Evolutionary conservation across 1,140 invertebrate species (phyloP).

Genomic region (Ectropis grisescens): DNA sequence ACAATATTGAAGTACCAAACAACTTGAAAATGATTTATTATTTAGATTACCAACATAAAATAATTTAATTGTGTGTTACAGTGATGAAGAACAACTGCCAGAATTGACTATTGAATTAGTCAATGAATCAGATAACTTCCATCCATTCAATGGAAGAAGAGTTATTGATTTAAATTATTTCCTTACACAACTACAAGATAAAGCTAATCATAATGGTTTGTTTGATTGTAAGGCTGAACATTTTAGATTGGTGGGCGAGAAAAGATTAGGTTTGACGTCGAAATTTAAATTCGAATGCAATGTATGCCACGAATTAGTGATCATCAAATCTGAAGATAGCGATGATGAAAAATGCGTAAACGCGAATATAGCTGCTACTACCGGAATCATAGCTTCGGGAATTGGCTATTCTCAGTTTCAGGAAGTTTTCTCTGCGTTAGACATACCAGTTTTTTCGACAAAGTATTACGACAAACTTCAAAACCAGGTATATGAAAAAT

Average conservation of each 20-base stretch:
- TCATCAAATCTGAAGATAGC: neutral
- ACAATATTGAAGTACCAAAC: no score
- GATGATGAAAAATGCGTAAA: neutral
- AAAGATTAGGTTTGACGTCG: neutral
- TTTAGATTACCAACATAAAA: no score
- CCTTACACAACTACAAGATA: neutral
- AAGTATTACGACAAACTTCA: constrained; percentile 1
- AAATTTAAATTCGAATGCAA: neutral
- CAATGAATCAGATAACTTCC: no score
- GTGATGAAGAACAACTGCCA: no score
- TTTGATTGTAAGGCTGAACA: neutral
- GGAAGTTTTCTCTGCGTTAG: neutral
- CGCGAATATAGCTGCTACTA: constrained; percentile 1
- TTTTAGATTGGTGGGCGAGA: neutral
- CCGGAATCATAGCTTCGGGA: neutral
- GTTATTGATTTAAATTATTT: constrained; percentile 1
- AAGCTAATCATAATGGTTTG: neutral
- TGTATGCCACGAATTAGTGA: neutral
- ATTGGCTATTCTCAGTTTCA: constrained; percentile 3
- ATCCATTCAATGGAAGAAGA: neutral
- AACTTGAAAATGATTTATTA: no score
- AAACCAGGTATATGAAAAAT: neutral
- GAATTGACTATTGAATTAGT: no score
- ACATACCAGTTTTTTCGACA: constrained; percentile 1
- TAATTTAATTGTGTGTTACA: no score